These are phyloP conservation scores for Holothuria leucospilota DNA, from an alignment of 53 echinoderm and acorn worm genomes.

Conservation along the genomic window DNA sequence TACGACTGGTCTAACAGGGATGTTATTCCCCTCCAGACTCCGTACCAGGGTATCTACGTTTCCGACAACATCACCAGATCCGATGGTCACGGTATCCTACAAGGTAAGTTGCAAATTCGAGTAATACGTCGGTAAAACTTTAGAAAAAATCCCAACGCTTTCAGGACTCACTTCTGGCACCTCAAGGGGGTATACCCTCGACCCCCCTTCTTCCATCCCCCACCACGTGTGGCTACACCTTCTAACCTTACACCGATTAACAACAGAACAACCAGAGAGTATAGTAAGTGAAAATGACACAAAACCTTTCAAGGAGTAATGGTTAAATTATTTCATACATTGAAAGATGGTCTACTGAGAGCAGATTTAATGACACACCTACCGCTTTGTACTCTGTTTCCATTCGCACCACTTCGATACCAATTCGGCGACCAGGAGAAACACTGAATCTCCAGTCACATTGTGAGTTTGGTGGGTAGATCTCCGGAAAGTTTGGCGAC, in stretches of 20 bases:
- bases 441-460: conserved; percentile 79
- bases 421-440: conserved; percentile 71
- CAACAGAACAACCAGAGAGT: too few relatives aligned
- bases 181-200: too few relatives aligned
- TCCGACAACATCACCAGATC: conserved; percentile 54
- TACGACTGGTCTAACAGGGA: conserved; percentile 61
- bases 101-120: not conserved
- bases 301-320: too few relatives aligned
- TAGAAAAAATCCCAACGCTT: not conserved
- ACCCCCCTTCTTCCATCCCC: too few relatives aligned
- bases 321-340: too few relatives aligned
- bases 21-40: conserved; percentile 64
- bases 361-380: not conserved
- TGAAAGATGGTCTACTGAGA: too few relatives aligned
- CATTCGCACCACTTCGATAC: conserved; percentile 68
- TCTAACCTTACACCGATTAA: too few relatives aligned
- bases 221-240: too few relatives aligned
- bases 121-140: not conserved
- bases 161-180: not conserved
- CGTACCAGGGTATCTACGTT: conserved; percentile 19
- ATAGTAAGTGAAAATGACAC: too few relatives aligned
- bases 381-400: conserved; percentile 77
- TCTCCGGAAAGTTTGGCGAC: conserved; percentile 71
- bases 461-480: conserved; percentile 76
- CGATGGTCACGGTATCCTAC: conserved; percentile 74